Conservation (phyloP, 2,113 vertebrate species). For the Amphiprion ocellaris region DNA sequence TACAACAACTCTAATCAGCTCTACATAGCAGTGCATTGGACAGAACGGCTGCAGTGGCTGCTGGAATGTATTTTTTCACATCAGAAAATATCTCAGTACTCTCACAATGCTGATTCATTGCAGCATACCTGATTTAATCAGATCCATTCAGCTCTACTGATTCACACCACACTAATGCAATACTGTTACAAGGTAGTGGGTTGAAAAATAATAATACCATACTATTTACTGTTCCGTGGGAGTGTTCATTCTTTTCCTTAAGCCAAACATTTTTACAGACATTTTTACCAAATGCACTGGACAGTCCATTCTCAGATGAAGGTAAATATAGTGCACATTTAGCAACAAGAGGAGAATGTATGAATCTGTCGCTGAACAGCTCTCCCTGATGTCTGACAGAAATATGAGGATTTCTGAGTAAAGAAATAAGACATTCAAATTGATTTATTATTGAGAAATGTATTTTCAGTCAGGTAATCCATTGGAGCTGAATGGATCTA, state of each 20-base stretch:
- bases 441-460: neutral
- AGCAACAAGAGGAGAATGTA: neutral
- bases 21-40: constrained; percentile 14
- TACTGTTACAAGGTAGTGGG: neutral
- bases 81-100: constrained; percentile 10
- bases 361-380: neutral
- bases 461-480: neutral
- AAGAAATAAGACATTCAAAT: neutral
- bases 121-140: constrained; percentile 20
- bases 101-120: constrained; percentile 10
- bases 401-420: neutral
- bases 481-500: neutral
- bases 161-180: constrained; percentile 9
- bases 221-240: neutral
- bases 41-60: constrained; percentile 1
- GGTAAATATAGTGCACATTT: neutral
- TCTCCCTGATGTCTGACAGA: neutral
- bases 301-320: neutral
- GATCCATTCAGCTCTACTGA: constrained; percentile 16
- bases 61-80: neutral
- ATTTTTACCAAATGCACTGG: neutral
- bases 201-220: neutral
- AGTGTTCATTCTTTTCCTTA: neutral
- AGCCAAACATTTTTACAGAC: neutral
- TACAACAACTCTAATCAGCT: constrained; percentile 9